These are phyloP conservation scores for Oxygymnocypris stewartii DNA, from an alignment of 2,113 vertebrate genomes.

Conservation along the genomic window DNA sequence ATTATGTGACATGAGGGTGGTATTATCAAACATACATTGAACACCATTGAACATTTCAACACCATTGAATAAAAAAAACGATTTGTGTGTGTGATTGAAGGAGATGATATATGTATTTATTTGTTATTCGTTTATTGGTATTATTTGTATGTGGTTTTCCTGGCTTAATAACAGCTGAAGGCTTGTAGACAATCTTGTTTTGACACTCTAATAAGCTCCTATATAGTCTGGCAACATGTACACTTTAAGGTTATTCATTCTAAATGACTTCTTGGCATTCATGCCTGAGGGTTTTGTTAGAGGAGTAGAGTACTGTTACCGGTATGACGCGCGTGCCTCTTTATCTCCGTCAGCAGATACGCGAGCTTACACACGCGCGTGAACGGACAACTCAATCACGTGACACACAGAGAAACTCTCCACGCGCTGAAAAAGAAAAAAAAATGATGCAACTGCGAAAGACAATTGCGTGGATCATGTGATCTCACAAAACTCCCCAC, in stretches of 20 bases:
- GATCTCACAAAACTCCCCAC: background rate
- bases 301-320: background rate
- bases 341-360: slow-evolving; percentile 34
- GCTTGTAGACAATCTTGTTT: background rate
- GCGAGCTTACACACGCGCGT: background rate
- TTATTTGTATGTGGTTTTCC: background rate
- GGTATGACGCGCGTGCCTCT: background rate
- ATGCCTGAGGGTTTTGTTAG: background rate
- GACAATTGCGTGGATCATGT: slow-evolving; percentile 54
- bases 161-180: background rate
- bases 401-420: slow-evolving; percentile 40
- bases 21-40: too few relatives aligned
- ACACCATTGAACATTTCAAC: too few relatives aligned
- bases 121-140: background rate
- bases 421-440: slow-evolving; percentile 30
- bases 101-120: too few relatives aligned
- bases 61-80: too few relatives aligned
- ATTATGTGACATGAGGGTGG: background rate
- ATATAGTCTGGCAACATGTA: background rate
- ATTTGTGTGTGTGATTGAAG: background rate
- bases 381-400: slow-evolving; percentile 36
- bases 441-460: slow-evolving; percentile 70
- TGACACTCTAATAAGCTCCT: background rate
- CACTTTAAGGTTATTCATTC: background rate
- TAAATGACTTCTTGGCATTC: background rate